These are phyloP conservation scores for Steinernema khuongi DNA, from an alignment of 1,140 invertebrate species.

Conservation along the genomic window DNA sequence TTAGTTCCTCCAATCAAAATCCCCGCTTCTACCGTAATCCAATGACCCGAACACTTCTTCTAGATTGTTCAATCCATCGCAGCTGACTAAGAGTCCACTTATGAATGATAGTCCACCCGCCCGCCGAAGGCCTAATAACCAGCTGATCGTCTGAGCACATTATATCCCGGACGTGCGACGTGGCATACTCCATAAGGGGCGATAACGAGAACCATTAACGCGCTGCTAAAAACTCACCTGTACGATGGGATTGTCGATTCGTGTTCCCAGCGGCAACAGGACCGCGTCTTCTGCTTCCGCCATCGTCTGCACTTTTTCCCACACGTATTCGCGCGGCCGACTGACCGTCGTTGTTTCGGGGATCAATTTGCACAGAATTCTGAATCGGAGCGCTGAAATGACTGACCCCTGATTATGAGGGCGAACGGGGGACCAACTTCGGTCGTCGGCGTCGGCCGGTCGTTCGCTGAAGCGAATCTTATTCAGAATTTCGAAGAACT, in stretches of 20 bases:
- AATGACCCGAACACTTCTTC: too few species aligned
- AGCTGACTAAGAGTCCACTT: too few species aligned
- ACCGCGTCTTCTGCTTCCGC: background rate
- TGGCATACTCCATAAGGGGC: too few species aligned
- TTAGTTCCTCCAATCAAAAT: too few species aligned
- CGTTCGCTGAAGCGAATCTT: background rate
- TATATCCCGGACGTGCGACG: too few species aligned
- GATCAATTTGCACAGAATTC: conserved; percentile 10
- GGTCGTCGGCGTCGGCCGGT: background rate
- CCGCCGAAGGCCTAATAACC: too few species aligned
- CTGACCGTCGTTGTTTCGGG: background rate
- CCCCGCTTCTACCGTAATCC: too few species aligned
- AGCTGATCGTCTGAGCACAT: too few species aligned
- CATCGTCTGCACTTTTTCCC: background rate
- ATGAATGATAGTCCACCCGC: too few species aligned
- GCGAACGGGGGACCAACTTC: background rate
- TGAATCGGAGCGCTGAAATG: conserved; percentile 1
- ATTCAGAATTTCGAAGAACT: conserved; percentile 5
- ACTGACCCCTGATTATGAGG: background rate
- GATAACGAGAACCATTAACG: too few species aligned
- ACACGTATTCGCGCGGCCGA: conserved; percentile 7
- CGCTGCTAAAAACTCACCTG: too few species aligned
- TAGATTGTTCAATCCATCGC: too few species aligned
- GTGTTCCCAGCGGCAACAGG: background rate
- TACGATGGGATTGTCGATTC: conserved; percentile 3